Conservation (phyloP, 2,888 invertebrate genomes). For the Tenthredo amoena region DNA sequence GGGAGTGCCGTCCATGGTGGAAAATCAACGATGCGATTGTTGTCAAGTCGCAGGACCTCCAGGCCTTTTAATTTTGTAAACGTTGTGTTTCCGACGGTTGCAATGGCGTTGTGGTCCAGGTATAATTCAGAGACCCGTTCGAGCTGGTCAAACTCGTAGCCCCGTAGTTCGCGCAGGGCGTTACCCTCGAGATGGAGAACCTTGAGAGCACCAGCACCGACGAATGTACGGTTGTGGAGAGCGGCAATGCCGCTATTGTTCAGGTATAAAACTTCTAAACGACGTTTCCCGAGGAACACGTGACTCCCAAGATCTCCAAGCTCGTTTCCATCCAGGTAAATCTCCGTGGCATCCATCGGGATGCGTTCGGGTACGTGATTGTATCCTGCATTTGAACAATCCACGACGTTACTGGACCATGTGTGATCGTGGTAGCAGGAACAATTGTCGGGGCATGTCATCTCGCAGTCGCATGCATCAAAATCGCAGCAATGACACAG, state of each 20-base stretch:
- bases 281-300: slow-evolving; percentile 92
- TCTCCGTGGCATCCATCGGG: slow-evolving; percentile 94
- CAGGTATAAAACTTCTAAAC: slow-evolving; percentile 87
- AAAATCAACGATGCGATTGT: slow-evolving; percentile 89
- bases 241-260: slow-evolving; percentile 89
- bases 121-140: slow-evolving; percentile 87
- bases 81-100: slow-evolving; percentile 87
- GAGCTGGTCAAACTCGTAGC: slow-evolving; percentile 89
- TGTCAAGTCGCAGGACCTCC: slow-evolving; percentile 87
- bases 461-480: slow-evolving; percentile 95
- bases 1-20: slow-evolving; percentile 85
- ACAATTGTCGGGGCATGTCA: slow-evolving; percentile 93
- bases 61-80: slow-evolving; percentile 87
- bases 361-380: slow-evolving; percentile 88
- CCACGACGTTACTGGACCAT: slow-evolving; percentile 92
- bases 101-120: slow-evolving; percentile 88
- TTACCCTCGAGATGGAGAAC: slow-evolving; percentile 90
- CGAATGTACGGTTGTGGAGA: slow-evolving; percentile 90
- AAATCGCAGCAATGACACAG: slow-evolving; percentile 94
- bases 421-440: slow-evolving; percentile 93
- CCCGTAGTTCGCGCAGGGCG: slow-evolving; percentile 85
- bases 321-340: slow-evolving; percentile 91
- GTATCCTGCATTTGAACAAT: slow-evolving; percentile 88
- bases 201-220: slow-evolving; percentile 87
- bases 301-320: slow-evolving; percentile 89